phyloP scores from a whole-genome alignment of 2,113 vertebrate genomes.

The Nyctibius bracteatus region DNA sequence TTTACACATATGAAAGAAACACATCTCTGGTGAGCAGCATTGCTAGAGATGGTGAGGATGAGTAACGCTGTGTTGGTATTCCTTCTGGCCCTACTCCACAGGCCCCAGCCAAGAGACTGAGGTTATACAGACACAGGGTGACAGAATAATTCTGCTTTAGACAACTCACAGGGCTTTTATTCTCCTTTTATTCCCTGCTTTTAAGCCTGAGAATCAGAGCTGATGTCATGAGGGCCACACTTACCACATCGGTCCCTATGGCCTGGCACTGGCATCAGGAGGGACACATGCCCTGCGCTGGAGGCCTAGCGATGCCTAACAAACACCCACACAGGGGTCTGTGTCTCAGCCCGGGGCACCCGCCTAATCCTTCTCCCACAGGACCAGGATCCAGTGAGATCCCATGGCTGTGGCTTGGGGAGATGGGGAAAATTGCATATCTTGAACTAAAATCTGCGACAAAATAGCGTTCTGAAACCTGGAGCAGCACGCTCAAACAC shows the following conservation, averaged over 20 bases:
- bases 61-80: neutral
- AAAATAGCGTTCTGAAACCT: neutral
- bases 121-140: neutral
- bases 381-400: neutral
- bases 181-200: neutral
- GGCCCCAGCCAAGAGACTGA: neutral
- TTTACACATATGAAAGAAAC: neutral
- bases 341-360: neutral
- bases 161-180: neutral
- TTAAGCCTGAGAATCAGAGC: neutral
- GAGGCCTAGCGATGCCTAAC: neutral
- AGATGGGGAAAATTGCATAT: neutral
- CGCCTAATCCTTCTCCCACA: neutral
- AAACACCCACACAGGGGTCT: neutral
- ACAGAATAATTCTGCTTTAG: neutral
- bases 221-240: neutral
- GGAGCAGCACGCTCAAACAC: neutral
- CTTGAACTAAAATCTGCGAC: neutral
- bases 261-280: neutral
- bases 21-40: neutral
- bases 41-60: neutral
- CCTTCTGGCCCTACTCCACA: neutral
- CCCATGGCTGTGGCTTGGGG: neutral
- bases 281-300: neutral
- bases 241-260: accelerated